Base-by-base conservation (phyloP, 2,113 vertebrate species). In the Sinocyclocheilus rhinocerous region DNA sequence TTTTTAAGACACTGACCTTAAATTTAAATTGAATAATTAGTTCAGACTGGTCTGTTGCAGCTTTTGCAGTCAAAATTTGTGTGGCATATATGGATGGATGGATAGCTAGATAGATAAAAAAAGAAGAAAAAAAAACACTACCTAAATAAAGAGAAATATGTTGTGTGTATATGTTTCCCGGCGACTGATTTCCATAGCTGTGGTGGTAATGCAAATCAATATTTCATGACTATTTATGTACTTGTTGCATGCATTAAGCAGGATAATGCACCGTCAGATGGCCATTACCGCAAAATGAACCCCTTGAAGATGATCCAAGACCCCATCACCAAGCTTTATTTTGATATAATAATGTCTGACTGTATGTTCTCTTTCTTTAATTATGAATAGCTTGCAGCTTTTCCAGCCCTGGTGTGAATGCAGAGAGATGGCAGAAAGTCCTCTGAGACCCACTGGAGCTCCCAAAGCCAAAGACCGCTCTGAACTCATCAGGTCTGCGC, bases 301-400 rank as follows among this genome's bases (percentile, higher is more conserved):
- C 15, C 26, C 13, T 33, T 18, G 2, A 22, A 59, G 57, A n/a
- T 59, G 20, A 59, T 59, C 20, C 20, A n/a, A 16, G 13, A 76
- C 73, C 22, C 22, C 20, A 48, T 6, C 39, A 6, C 5, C 2
- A 76, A 48, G 12, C 10, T 45, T 76, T 48, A 76, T 24, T n/a
- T 48, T 50, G 22, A 13, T 12, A 24, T 76, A 15, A 48, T 48
- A 42, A 50, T 50, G 11, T 12, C 73, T 76, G 70, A 39, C 70
- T 73, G n/a, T 6, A 26, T 9, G 4, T 76, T 42, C 39, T 76
- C 39, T 50, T 73, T 12, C 70, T 73, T 45, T 45, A 48, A 48
- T 76, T 50, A 76, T 48, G 12, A 48, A 76, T 76, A 48, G 42
- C 39, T 76, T 24, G 22, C 50, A 13, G 73, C 73, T 76, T 48